Base-by-base conservation (phyloP, 2,888 invertebrate genomes). In the Molanna angustata region DNA sequence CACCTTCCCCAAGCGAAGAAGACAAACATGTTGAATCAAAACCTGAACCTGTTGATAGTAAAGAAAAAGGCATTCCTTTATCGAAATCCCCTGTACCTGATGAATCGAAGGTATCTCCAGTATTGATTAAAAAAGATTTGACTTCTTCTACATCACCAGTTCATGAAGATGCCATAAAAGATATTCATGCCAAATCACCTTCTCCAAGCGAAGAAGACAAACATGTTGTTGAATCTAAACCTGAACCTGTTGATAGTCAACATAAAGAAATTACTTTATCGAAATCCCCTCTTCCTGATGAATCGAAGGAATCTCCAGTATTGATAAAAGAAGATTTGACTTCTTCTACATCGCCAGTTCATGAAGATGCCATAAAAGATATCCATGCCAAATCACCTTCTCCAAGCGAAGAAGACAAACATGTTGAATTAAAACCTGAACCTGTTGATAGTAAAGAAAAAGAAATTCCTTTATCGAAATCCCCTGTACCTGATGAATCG, bases 391-490 rank as follows among this genome's bases (percentile, higher is more conserved):
- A 27, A 27, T 27, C 27, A 6, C 27, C 27, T 27, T 27, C 27
- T 27, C 27, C 27, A 11, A 27, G 6, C 27, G 7, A 6, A 27
- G 27, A 11, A 27, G 27, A 27, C 27, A 27, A 27, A 27, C 27
- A 6, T 7, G 11, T 11, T 27, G 11, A 6, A 11, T 11, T 21
- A 31, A 17, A 43, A 4, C 50, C 47, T 4, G 53, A 49, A n/a
- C 40, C 51, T 13, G 35, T 46, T 20, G 16, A 54, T 4, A 16
- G 53, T 9, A 44, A 51, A 2, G 62, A 62, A 4, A 48, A 63
- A 11, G 61, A 62, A n/a, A 62, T 20, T 7, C 42, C 50, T 43
- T 27, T 35, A 40, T 16, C 20, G 39, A 48, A 43, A 44, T 44
- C 44, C 22, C 40, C 46, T 18, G 35, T 50, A 19, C 19, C 6